Evolutionary conservation across 1,140 invertebrate genomes (phyloP).

Genomic region (Spodoptera frugiperda): DNA sequence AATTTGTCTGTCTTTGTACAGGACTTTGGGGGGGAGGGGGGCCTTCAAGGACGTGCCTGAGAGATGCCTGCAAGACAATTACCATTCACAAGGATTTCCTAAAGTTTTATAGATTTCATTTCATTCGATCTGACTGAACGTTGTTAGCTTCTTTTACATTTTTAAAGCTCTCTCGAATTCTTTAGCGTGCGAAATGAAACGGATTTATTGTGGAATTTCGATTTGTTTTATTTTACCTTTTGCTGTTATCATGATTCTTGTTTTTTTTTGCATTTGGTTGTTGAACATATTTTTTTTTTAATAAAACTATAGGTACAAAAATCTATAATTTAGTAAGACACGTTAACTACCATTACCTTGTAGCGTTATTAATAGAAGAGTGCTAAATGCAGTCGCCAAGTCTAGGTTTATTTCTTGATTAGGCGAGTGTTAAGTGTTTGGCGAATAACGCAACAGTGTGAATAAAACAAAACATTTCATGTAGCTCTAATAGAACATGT

Average conservation of each 20-base stretch:
- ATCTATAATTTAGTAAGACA: too few relatives aligned
- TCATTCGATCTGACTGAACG: slow-evolving; percentile 44
- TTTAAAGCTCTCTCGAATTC: slow-evolving; percentile 45
- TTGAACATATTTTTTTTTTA: neutral
- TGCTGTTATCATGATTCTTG: slow-evolving; percentile 18
- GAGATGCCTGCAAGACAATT: slow-evolving; percentile 62
- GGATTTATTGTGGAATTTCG: slow-evolving; percentile 41
- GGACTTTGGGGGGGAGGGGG: slow-evolving; percentile 6
- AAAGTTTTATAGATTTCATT: slow-evolving; percentile 49
- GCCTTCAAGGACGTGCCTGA: slow-evolving; percentile 38
- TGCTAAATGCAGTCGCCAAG: too few relatives aligned
- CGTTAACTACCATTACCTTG: too few relatives aligned
- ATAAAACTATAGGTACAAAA: too few relatives aligned
- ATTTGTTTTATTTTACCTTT: slow-evolving; percentile 31
- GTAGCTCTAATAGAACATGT: too few relatives aligned
- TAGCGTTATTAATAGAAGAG: too few relatives aligned
- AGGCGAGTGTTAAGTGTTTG: too few relatives aligned
- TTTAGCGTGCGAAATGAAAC: slow-evolving; percentile 39
- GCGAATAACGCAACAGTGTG: too few relatives aligned
- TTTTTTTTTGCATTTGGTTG: neutral
- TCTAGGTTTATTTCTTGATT: too few relatives aligned
- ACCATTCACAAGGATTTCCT: slow-evolving; percentile 49
- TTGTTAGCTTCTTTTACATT: slow-evolving; percentile 39
- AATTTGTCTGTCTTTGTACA: slow-evolving; percentile 61
- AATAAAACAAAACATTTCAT: too few relatives aligned